Base-by-base conservation (phyloP, 2,113 vertebrate genomes). In the Trematomus loennbergii region DNA sequence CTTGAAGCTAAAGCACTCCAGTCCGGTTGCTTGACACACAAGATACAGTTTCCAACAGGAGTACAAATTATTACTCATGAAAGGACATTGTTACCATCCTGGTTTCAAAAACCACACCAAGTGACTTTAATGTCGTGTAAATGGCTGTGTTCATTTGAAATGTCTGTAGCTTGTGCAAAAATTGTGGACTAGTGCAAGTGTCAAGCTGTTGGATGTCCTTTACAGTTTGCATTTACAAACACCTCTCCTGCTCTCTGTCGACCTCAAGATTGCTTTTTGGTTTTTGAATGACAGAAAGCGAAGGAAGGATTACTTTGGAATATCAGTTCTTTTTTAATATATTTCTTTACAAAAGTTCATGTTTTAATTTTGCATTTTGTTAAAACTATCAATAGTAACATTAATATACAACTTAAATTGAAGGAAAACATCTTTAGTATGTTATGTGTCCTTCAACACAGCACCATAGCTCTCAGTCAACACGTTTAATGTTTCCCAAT, bases 181-280 rank as follows among this genome's bases (percentile, higher is more conserved):
- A 90, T 87, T 75, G 91, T 92, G 93, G 93, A 95, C 93, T 91
- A 92, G 91, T 93, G 93, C 91, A 92, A 95, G 94, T 91, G 93
- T 92, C 93, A 92, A 94, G 92, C 83, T 73, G 54, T 92, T 91
- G 90, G 91, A 92, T 82, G 88, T 93, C 88, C 84, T 91, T 91
- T 91, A 91, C 87, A 93, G 86, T 93, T 94, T 95, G 95, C 92
- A 94, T 95, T 89, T 89, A 86, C 62, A 81, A 94, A 94, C 86
- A 81, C 90, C 91, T 94, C 93, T 91, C 93, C 89, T 87, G 92
- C 91, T 91, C 86, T 93, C 92, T 92, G 89, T 92, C 91, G 83
- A 93, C 92, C 93, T 93, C 88, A 89, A 94, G 93, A 94, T 94
- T 95, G 94, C 94, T 95, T 96, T 95, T 96, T 95, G 94, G 94